Base-by-base conservation (phyloP, 2,888 invertebrate species). In the Chymomyza amoena region DNA sequence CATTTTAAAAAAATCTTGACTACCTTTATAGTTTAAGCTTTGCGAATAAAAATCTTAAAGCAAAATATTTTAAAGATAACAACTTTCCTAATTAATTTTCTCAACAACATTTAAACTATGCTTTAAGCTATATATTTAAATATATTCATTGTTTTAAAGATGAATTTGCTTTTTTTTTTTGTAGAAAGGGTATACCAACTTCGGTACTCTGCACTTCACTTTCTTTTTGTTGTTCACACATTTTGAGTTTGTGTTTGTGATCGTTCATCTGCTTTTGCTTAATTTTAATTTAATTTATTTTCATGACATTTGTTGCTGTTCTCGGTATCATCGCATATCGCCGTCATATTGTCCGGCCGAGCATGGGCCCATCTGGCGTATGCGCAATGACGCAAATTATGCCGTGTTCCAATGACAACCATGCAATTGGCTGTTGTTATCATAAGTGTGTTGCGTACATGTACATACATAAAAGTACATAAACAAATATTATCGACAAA, bases 321-420 rank as follows among this genome's bases (percentile, higher is more conserved):
- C 13, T 45, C 39, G 39, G 4, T 45, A 45, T 45, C 13, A 45
- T 45, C 13, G 39, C 39, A 45, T 45, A 45, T 15, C 62, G 45
- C 64, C 32, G 32, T 32, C 32, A 15, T 50, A 6, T 56, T 13
- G 36, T 16, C 10, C n/a, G 1, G 66, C 36, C 32, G 18, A 50
- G 32, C 15, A 64, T 60, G 66, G 70, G 62, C 68, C 60, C 84
- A 85, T 87, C 88, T 85, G 84, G 84, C 78, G 80, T 80, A 81
- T 79, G 87, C 80, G 74, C 80, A 87, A 87, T 77, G 63, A 72
- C 73, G 64, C 69, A 70, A 77, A 73, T 81, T 82, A 80, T 69
- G 59, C 51, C 63, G 18, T 66, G 62, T 2, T 39, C 52, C 56
- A 61, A 15, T 61, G 51, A 32, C 56, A 67, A 60, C 52, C 25